Evolutionary conservation across 2,888 invertebrate genomes (phyloP).

Genomic region (Diarsia mendica): DNA sequence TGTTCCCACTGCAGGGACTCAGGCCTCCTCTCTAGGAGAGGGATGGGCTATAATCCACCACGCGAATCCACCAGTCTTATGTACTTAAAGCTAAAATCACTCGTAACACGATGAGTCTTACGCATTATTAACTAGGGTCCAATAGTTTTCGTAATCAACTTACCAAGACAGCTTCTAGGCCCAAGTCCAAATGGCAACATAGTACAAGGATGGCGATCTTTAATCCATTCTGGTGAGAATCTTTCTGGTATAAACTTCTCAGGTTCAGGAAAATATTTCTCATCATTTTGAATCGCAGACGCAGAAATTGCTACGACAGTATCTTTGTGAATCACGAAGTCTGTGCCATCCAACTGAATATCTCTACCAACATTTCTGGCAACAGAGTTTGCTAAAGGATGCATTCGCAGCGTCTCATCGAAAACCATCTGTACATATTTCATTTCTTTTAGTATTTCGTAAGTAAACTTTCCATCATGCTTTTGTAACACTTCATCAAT

Average conservation of each 20-base stretch:
- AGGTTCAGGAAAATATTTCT: slow-evolving; percentile 83
- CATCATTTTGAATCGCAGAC: slow-evolving; percentile 84
- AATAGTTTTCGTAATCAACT: slow-evolving; percentile 52
- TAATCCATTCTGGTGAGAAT: slow-evolving; percentile 79
- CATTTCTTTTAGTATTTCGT: slow-evolving; percentile 81
- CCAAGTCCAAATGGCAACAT: slow-evolving; percentile 85
- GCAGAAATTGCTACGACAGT: slow-evolving; percentile 78
- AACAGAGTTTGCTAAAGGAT: slow-evolving; percentile 81
- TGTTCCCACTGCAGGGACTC: too few species aligned
- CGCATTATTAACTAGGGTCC: not conserved
- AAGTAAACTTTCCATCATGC: slow-evolving; percentile 76
- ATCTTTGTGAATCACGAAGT: slow-evolving; percentile 76
- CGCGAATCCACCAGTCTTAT: too few species aligned
- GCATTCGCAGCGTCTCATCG: slow-evolving; percentile 74
- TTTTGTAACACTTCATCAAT: slow-evolving; percentile 74
- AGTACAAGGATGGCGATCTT: slow-evolving; percentile 76
- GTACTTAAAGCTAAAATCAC: not conserved
- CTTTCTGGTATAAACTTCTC: slow-evolving; percentile 86
- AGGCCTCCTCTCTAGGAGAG: too few species aligned
- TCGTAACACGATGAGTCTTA: not conserved
- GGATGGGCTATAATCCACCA: too few species aligned
- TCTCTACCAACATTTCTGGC: slow-evolving; percentile 74
- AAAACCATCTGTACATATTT: slow-evolving; percentile 82
- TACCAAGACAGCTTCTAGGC: slow-evolving; percentile 85
- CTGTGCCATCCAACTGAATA: slow-evolving; percentile 78